Evolutionary conservation across 2,797 vertebrate species (phyloP).

Genomic region (Cyprinodon diabolis): DNA sequence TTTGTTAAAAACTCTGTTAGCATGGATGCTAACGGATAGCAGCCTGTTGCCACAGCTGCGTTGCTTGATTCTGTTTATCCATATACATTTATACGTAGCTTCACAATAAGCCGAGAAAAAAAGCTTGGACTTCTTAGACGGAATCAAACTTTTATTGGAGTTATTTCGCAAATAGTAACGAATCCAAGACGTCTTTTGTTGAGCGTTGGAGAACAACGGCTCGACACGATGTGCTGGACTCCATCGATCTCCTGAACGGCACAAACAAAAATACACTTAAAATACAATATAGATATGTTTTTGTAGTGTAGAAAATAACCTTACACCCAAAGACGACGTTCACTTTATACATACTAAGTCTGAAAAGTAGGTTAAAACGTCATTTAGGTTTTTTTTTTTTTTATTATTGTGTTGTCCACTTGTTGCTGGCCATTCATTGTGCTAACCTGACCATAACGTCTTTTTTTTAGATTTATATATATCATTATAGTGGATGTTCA

Average conservation of each 20-base stretch:
- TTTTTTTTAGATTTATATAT: constrained; percentile 7
- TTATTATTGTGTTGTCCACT: constrained; percentile 48
- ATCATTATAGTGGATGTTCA: not conserved
- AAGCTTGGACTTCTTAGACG: rapidly evolving
- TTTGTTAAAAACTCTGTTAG: constrained; percentile 76
- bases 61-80: constrained; percentile 19
- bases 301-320: rapidly evolving
- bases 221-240: constrained; percentile 51
- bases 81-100: not conserved
- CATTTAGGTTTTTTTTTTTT: constrained; percentile 10
- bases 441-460: constrained; percentile 45
- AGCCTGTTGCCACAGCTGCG: constrained; percentile 42
- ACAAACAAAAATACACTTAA: too few species aligned
- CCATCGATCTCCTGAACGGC: constrained; percentile 11
- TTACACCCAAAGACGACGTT: rapidly evolving
- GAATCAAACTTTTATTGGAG: not conserved
- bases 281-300: not conserved
- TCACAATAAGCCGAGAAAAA: rapidly evolving
- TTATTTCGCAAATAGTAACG: constrained; percentile 5
- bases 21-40: constrained; percentile 64
- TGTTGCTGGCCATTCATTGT: constrained; percentile 70
- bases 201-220: constrained; percentile 65
- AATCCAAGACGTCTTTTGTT: constrained; percentile 35
- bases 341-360: not conserved
- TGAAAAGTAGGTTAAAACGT: not conserved